These are phyloP conservation scores for Scomber colias DNA, from an alignment of 2,113 vertebrate genomes.

Conservation along the genomic window DNA sequence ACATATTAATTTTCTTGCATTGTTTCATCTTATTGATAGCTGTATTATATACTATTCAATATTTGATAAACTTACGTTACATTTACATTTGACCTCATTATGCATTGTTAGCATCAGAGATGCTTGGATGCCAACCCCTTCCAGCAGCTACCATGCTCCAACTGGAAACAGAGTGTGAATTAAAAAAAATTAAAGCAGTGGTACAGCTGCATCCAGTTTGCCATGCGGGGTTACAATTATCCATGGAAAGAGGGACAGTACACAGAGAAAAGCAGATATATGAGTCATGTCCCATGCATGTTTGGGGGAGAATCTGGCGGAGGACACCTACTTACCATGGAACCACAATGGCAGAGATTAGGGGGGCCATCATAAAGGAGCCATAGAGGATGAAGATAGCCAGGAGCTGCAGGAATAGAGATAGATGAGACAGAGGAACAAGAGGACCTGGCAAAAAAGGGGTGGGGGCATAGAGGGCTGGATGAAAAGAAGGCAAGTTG, in stretches of 20 bases:
- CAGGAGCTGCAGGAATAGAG: constrained; percentile 75
- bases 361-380: constrained; percentile 71
- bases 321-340: constrained; percentile 70
- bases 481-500: constrained; percentile 79
- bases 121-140: constrained; percentile 37
- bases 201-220: constrained; percentile 56
- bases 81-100: constrained; percentile 50
- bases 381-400: constrained; percentile 74
- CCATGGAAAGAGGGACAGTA: constrained; percentile 27
- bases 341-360: constrained; percentile 76
- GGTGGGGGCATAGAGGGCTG: constrained; percentile 42
- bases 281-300: constrained; percentile 52
- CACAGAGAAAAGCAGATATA: constrained; percentile 35
- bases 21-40: constrained; percentile 55
- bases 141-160: constrained; percentile 37
- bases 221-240: constrained; percentile 45
- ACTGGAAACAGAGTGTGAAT: not conserved
- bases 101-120: constrained; percentile 52
- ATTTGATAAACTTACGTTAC: constrained; percentile 44
- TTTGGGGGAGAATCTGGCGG: constrained; percentile 34
- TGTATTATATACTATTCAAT: constrained; percentile 46
- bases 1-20: constrained; percentile 41
- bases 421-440: constrained; percentile 74
- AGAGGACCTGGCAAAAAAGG: constrained; percentile 55
- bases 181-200: constrained; percentile 23